A percentile compares a stretch with the other conserved stretches of the same genome.
Evolutionary conservation across 2,888 invertebrate genomes (phyloP).

Genomic region (Eupithecia vulgata): DNA sequence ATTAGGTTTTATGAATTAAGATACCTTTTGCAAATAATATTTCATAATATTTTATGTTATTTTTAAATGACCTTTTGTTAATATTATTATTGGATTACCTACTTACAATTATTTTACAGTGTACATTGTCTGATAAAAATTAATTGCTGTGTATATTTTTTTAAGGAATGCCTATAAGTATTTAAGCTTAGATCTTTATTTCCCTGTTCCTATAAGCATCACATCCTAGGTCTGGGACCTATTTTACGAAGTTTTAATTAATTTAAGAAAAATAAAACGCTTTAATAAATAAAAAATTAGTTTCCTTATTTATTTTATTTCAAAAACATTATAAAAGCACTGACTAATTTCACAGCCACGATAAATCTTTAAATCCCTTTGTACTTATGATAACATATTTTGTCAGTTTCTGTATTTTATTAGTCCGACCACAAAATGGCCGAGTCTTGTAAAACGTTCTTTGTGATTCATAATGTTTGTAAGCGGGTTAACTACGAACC

Average conservation of each 20-base stretch:
- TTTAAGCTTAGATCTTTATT: neutral
- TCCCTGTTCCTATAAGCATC: neutral
- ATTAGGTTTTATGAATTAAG: neutral
- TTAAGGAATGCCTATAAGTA: neutral
- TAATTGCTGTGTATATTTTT: neutral
- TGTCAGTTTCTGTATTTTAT: neutral
- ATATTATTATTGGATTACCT: neutral
- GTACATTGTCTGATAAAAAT: neutral
- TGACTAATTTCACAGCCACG: conserved; percentile 8
- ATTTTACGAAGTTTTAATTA: neutral
- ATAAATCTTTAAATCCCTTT: neutral
- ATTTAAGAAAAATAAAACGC: neutral
- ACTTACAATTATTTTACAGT: neutral
- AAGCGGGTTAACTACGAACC: neutral
- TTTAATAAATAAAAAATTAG: neutral
- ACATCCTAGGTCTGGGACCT: neutral
- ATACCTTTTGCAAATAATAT: neutral
- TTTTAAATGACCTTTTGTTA: no score
- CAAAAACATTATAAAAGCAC: neutral
- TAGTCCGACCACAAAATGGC: neutral
- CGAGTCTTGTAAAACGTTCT: neutral
- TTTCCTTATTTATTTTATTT: neutral
- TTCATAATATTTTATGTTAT: no score
- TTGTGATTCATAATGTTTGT: neutral
- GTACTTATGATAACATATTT: neutral